Evolutionary conservation across 2,888 invertebrate genomes (phyloP).

Genomic region (Callosobruchus maculatus): DNA sequence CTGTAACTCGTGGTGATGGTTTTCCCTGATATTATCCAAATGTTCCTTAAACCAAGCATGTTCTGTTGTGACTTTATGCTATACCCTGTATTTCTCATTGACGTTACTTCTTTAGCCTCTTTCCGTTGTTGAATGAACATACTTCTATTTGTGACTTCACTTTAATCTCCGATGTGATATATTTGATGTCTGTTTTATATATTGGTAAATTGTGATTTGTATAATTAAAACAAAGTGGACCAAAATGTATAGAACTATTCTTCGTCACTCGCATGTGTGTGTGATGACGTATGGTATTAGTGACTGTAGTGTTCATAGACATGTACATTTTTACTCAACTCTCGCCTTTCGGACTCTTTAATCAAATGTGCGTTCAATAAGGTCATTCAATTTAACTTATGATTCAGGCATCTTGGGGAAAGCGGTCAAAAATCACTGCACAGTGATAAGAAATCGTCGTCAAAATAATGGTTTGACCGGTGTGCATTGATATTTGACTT

Average conservation of each 20-base stretch:
- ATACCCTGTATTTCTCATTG: neutral
- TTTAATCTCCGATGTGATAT: neutral
- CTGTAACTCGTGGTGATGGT: neutral
- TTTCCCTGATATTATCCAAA: neutral
- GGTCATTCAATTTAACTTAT: too few relatives aligned
- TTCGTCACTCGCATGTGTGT: neutral
- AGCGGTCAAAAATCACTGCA: too few relatives aligned
- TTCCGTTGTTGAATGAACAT: neutral
- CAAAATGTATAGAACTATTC: neutral
- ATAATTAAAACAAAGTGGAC: neutral
- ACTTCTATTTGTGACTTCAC: neutral
- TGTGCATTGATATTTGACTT: too few relatives aligned
- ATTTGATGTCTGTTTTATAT: neutral
- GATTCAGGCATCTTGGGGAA: too few relatives aligned
- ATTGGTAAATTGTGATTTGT: neutral
- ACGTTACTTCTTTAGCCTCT: neutral
- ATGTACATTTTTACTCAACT: neutral
- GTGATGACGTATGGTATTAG: too few relatives aligned
- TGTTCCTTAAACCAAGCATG: neutral
- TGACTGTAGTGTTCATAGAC: too few relatives aligned
- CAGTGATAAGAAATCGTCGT: too few relatives aligned
- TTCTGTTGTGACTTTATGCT: neutral
- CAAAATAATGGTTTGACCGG: too few relatives aligned
- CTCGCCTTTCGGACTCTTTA: neutral
- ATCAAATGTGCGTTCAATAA: too few relatives aligned